A percentile compares a stretch with the other conserved stretches of the same genome.
phyloP scores from a whole-genome alignment of 2,797 vertebrate genomes.

The Syngnathus acus region DNA sequence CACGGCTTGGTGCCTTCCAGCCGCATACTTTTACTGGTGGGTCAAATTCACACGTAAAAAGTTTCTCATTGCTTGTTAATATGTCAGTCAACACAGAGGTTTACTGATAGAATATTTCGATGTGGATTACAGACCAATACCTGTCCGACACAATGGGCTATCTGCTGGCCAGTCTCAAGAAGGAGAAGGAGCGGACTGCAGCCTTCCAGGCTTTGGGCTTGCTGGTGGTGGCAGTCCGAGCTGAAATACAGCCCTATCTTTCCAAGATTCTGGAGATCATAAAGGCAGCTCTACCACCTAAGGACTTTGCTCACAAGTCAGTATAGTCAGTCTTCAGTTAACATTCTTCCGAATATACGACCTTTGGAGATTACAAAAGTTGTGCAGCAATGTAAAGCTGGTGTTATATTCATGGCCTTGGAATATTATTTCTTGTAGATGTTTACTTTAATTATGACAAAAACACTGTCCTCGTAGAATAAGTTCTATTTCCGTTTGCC shows the following conservation, averaged over 20 bases:
- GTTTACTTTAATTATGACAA: not conserved
- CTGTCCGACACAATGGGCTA: constrained; percentile 95
- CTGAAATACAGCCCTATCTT: constrained; percentile 90
- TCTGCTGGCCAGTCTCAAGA: constrained; percentile 89
- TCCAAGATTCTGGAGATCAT: constrained; percentile 94
- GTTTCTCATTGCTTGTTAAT: not conserved
- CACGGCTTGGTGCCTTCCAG: constrained; percentile 91
- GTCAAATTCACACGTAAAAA: not conserved
- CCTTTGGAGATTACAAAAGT: not conserved
- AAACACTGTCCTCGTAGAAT: too few relatives aligned
- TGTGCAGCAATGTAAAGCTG: not conserved
- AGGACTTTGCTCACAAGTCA: constrained; percentile 97
- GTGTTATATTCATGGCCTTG: not conserved
- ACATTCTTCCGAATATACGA: not conserved
- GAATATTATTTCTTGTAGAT: not conserved
- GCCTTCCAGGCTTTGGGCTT: constrained; percentile 94
- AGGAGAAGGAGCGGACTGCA: constrained; percentile 91
- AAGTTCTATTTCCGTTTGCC: not conserved
- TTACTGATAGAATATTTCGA: not conserved
- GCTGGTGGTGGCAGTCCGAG: constrained; percentile 88
- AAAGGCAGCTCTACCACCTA: constrained; percentile 90
- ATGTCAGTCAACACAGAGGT: not conserved
- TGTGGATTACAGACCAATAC: constrained; percentile 77
- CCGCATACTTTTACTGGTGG: constrained; percentile 89
- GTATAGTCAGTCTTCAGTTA: not conserved